These are phyloP conservation scores for Nemurella pictetii DNA, from an alignment of 2,888 invertebrate species.

Conservation along the genomic window DNA sequence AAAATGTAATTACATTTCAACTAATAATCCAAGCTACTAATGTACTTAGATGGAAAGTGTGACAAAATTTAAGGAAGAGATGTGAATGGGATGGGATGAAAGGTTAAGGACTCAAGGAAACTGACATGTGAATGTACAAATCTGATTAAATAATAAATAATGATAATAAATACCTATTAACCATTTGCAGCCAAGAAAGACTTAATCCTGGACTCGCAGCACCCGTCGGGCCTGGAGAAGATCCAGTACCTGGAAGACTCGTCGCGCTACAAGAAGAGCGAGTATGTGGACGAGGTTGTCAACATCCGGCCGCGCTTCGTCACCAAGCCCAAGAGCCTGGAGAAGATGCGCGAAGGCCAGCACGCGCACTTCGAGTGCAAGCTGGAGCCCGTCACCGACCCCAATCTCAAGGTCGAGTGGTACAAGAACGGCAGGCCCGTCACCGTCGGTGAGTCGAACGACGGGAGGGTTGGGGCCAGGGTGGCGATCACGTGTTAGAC, in stretches of 20 bases:
- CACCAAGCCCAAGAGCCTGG: constrained; percentile 83
- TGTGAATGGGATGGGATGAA: too few relatives aligned
- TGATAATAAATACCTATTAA: not conserved
- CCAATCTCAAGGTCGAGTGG: constrained; percentile 96
- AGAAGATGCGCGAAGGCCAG: constrained; percentile 83
- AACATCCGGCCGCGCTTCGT: constrained; percentile 82
- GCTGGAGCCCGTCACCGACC: constrained; percentile 94
- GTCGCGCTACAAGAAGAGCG: constrained; percentile 80
- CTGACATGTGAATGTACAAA: too few relatives aligned
- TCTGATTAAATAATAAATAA: not conserved
- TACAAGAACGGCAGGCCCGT: constrained; percentile 93
- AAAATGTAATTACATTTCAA: not conserved
- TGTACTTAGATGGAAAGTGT: too few relatives aligned
- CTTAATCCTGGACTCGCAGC: constrained; percentile 83
- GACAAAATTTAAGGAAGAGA: too few relatives aligned
- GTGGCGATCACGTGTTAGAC: too few relatives aligned
- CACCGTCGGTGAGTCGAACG: constrained; percentile 76
- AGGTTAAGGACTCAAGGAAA: too few relatives aligned
- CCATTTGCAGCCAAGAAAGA: constrained; percentile 72
- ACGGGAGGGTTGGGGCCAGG: too few relatives aligned
- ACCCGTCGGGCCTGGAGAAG: constrained; percentile 88
- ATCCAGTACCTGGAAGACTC: constrained; percentile 89
- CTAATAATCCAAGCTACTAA: not conserved
- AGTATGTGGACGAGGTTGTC: constrained; percentile 80
- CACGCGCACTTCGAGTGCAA: constrained; percentile 98